Percentiles rank a stretch among this genome's conserved stretches.
These are phyloP conservation scores for Thecophora atra DNA, from an alignment of 2,888 invertebrate genomes.

Conservation along the genomic window DNA sequence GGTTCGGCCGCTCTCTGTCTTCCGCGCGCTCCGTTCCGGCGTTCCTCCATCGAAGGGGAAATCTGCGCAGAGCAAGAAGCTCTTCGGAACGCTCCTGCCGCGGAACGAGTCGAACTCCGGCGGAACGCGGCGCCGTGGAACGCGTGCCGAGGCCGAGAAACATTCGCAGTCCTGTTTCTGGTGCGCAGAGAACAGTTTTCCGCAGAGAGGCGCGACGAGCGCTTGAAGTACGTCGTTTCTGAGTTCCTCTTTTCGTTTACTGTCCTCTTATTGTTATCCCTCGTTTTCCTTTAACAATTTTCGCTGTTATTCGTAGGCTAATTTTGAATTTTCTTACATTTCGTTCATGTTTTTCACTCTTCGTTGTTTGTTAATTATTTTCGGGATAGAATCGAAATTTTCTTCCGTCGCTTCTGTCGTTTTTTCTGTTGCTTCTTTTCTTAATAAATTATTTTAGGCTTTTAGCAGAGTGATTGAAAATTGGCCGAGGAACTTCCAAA, in stretches of 20 bases:
- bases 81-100: background rate
- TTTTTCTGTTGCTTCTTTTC: background rate
- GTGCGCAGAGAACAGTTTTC: background rate
- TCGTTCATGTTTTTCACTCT: no score
- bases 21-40: no score
- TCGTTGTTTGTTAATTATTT: no score
- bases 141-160: background rate
- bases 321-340: background rate
- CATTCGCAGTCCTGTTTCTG: background rate
- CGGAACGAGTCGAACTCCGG: constrained; percentile 3
- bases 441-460: no score
- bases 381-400: background rate
- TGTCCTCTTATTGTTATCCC: background rate
- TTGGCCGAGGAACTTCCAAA: no score
- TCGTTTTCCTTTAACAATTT: background rate
- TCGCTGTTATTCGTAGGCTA: background rate
- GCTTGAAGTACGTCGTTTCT: background rate
- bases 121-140: constrained; percentile 2
- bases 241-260: background rate
- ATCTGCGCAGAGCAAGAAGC: no score
- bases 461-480: no score
- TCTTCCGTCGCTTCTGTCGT: background rate
- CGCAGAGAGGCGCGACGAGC: background rate
- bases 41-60: no score
- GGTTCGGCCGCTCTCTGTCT: no score